phyloP scores from a whole-genome alignment of 1,140 invertebrate genomes.

The Magallana angulata region DNA sequence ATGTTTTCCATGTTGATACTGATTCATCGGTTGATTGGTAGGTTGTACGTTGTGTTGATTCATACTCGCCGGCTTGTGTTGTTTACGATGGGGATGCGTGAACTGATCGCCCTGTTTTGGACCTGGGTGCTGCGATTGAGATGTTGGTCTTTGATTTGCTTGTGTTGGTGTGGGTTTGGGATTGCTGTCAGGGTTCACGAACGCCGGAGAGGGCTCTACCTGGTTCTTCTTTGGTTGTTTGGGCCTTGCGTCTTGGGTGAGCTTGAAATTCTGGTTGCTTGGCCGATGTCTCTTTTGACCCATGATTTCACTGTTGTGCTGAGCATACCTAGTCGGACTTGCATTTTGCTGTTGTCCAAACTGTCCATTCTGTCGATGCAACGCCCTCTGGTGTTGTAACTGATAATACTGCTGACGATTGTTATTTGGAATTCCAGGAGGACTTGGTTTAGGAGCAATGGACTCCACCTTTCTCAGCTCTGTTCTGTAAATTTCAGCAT shows the following conservation, averaged over 20 bases:
- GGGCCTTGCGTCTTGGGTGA: not conserved
- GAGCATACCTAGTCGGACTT: not conserved
- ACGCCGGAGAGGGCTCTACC: constrained; percentile 1
- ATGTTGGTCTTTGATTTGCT: not conserved
- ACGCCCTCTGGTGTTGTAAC: not conserved
- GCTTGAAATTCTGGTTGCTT: not conserved
- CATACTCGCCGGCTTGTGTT: not conserved
- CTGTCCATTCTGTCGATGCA: not conserved
- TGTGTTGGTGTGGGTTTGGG: not conserved
- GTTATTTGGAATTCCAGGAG: not conserved
- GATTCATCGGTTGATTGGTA: not conserved
- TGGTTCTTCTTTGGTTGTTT: not conserved
- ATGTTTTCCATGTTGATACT: not conserved
- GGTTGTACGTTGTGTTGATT: not conserved
- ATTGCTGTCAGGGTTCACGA: not conserved
- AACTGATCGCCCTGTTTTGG: not conserved
- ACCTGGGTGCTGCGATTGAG: not conserved
- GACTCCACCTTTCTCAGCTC: constrained; percentile 21
- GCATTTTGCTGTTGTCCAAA: not conserved
- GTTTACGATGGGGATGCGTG: not conserved
- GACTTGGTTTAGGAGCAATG: not conserved
- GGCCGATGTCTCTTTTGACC: not conserved
- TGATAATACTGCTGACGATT: constrained; percentile 4
- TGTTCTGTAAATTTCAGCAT: constrained; percentile 10
- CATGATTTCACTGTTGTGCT: not conserved